A percentile compares a stretch with the other conserved stretches of the same genome.
Evolutionary conservation across 2,797 vertebrate species (phyloP).

Genomic region (Cossypha heuglini): DNA sequence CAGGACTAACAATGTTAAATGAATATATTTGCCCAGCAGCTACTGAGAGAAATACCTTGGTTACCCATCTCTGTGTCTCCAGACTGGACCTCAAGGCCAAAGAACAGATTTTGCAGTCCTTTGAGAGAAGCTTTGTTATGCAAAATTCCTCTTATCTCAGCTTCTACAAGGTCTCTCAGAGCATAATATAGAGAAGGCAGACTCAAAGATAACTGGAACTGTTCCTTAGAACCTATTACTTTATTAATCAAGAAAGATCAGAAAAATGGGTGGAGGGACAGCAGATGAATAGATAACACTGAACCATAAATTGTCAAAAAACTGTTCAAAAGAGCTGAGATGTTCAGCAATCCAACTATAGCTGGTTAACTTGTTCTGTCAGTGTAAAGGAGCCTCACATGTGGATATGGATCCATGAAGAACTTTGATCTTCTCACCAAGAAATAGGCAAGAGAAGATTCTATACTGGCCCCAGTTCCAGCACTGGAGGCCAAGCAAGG

Average conservation of each 20-base stretch:
- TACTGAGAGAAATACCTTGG: not conserved
- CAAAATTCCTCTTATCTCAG: not conserved
- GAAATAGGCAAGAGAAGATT: not conserved
- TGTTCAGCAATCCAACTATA: not conserved
- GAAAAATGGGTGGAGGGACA: not conserved
- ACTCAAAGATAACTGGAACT: not conserved
- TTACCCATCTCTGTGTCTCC: not conserved
- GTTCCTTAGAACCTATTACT: constrained; percentile 1
- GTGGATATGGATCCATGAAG: not conserved
- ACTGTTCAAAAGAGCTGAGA: not conserved
- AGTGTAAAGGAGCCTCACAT: not conserved
- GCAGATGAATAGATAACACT: not conserved
- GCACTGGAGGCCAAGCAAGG: not conserved
- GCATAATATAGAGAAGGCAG: not conserved
- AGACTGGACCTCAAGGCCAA: not conserved
- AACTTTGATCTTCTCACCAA: not conserved
- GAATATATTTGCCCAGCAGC: not conserved
- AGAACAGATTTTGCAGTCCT: not conserved
- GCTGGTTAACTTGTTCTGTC: not conserved
- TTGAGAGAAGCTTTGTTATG: not conserved
- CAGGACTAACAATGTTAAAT: not conserved
- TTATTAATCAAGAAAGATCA: constrained; percentile 42
- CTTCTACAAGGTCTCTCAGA: not conserved
- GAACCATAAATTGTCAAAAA: not conserved
- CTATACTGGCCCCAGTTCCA: not conserved